Base-by-base conservation (phyloP, 2,888 invertebrate species). In the Hypolimnas misippus region DNA sequence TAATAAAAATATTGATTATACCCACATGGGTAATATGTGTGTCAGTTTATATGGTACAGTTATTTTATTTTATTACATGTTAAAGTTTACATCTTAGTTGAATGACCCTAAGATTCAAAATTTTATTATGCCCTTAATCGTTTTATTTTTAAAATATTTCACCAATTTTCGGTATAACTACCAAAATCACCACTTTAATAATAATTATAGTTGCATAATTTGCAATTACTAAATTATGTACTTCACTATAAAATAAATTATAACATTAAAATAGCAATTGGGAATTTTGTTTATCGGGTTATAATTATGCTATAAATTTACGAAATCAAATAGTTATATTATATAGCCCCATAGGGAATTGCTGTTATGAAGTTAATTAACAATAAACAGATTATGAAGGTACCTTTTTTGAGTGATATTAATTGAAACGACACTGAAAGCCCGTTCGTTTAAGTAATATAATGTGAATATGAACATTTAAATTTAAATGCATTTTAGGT, bases 241-340 rank as follows among this genome's bases (percentile, higher is more conserved):
- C n/a, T n/a, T n/a, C n/a, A 42, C 17, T 17, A 17, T 42, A 17
- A 17, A 8, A 17, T 10, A 42, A 8, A 42, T 42, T 42, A 42
- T 1, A 17, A 2, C 17, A 42, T 42, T 42, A 17, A 50, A 40
- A 50, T 46, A 50, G 57, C 50, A 25, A 35, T 38, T 38, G 25
- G 50, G 38, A 50, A 33, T 50, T n/a, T n/a, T n/a, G 38, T 40
- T 57, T 57, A 57, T 57, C 57, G 49, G 19, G 29, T 57, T 38
- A 29, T 29, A 57, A 57, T 50, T n/a, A 38, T 25, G 38, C 50
- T 29, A 50, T 57, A 50, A 50, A 38, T 57, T 50, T 16, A 16
- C 42, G 42, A 17, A 16, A 42, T 42, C 42, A 42, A 42, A 17
- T 42, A 42, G 17, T 17, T 42, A 2, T 42, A 17, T 42, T 42